Evolutionary conservation across 1,140 invertebrate genomes (phyloP).

Genomic region (Bombus haemorrhoidalis): DNA sequence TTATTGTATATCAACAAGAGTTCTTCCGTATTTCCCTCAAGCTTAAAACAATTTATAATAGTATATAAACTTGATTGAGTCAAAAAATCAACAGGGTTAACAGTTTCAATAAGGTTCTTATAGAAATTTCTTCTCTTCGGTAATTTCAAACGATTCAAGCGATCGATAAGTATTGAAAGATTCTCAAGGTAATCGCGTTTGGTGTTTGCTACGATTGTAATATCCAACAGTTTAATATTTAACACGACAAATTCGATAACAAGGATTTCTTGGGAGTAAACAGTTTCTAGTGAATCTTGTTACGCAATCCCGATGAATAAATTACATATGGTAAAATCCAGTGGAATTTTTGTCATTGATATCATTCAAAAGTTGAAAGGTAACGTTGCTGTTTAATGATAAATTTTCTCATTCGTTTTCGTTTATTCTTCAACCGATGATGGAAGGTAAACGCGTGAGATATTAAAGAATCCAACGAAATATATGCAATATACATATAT

Average conservation of each 20-base stretch:
- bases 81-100: too few relatives aligned
- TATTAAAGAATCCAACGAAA: background rate
- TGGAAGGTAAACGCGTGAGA: too few relatives aligned
- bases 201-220: background rate
- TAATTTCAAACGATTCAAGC: background rate
- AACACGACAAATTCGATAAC: background rate
- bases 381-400: background rate
- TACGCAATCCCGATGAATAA: constrained; percentile 5
- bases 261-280: background rate
- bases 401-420: background rate
- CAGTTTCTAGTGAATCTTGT: background rate
- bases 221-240: background rate
- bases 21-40: too few relatives aligned
- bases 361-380: background rate
- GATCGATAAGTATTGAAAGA: background rate
- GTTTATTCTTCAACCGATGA: background rate
- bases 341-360: background rate
- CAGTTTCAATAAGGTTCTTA: too few relatives aligned
- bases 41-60: too few relatives aligned
- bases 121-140: too few relatives aligned
- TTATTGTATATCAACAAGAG: too few relatives aligned
- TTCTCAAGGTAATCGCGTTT: background rate
- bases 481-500: too few relatives aligned
- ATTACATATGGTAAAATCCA: constrained; percentile 22
- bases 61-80: too few relatives aligned